Evolutionary conservation across 1,140 invertebrate genomes (phyloP), one percentile per base, ranked within the genome.

Genomic region (Chionoecetes opilio): DNA sequence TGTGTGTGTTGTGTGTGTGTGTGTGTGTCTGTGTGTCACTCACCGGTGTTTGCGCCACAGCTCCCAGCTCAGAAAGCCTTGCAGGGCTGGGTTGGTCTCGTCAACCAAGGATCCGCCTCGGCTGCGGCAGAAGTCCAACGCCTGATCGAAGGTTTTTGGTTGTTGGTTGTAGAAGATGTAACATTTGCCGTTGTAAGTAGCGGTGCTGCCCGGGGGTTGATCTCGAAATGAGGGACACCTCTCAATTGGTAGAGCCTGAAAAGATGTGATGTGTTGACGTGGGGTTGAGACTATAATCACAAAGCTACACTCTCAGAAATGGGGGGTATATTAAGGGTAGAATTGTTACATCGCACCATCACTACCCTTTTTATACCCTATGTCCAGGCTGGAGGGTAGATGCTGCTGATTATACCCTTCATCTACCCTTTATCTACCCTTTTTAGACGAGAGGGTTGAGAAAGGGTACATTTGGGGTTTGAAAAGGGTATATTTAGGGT

Each of bases 151-250:
- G 95, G 98, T 98, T 95, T 98, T 97, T 0, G 98, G 98, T 96
- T 99, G 98, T 38, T 98, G 97, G 96, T 99, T 99, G 97, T 99
- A 99, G 97, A 99, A 99, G 95, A 99, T 99, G 97, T 99, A 99
- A 97, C 99, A 99, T 97, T 99, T 99, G 88, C 99, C 99, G 96
- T 99, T 99, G 97, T 99, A 99, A 0, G 99, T 99, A 1, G 99
- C 98, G 0, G 98, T 98, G 41, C 98, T 98, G 21, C 99, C 99
- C 0, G 98, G 98, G 0, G 99, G 99, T 97, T 99, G 99, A 96
- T 99, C 99, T 37, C 99, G 97, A 97, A 99, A 99, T 96, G 99
- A 98, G 0, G 99, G 99, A 97, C 99, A 99, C 94, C 99, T 97
- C 97, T 99, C 99, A 94, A 99, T 99, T 0, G 99, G 99, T 94